phyloP scores from a whole-genome alignment of 64 coral and sea anemone genomes.

The Acropora yongei region DNA sequence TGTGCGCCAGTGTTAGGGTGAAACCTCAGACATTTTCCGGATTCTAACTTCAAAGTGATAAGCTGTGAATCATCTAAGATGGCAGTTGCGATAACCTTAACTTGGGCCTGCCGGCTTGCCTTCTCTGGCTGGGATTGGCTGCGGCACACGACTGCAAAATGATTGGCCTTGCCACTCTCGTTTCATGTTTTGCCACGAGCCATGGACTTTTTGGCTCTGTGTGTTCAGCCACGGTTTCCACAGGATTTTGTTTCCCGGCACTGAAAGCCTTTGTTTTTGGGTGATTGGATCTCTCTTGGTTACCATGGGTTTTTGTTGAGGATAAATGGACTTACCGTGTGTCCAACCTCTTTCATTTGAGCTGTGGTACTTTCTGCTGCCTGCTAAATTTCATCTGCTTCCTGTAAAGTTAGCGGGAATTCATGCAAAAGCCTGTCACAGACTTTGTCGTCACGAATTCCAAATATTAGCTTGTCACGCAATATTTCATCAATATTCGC shows the following conservation, averaged over 20 bases:
- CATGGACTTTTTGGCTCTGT: neutral
- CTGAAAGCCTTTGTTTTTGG: neutral
- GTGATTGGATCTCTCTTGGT: neutral
- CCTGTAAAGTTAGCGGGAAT: neutral
- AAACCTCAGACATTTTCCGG: neutral
- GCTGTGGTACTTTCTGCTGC: too few species aligned
- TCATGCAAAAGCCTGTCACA: neutral
- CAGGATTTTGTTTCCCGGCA: too few species aligned
- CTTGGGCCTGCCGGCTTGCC: neutral
- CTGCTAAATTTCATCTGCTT: neutral
- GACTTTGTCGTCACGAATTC: neutral
- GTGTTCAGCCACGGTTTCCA: too few species aligned
- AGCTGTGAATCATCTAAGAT: neutral
- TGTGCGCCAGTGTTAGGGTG: neutral
- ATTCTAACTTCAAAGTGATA: neutral
- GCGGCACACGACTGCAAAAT: neutral
- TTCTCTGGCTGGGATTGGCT: neutral
- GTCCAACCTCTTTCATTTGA: neutral
- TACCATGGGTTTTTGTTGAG: neutral
- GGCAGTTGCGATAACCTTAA: neutral
- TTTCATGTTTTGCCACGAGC: neutral
- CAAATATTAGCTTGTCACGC: neutral
- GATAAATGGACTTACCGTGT: neutral
- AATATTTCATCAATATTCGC: neutral
- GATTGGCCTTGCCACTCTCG: neutral